A percentile compares a stretch with the other conserved stretches of the same genome.
phyloP scores from a whole-genome alignment of 2,113 vertebrate genomes.

The Trogon melanurus region DNA sequence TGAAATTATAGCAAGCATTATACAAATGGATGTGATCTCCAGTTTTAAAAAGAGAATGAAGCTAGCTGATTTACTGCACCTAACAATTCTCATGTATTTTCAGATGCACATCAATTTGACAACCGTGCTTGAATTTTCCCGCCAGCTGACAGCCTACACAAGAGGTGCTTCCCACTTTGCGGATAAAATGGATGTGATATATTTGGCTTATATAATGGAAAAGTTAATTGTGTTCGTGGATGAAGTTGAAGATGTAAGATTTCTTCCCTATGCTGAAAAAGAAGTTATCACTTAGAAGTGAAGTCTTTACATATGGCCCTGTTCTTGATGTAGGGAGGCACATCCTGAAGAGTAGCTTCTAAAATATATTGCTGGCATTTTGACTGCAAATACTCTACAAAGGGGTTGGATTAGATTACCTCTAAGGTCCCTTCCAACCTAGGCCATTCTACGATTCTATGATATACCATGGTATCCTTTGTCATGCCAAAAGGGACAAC shows the following conservation, averaged over 20 bases:
- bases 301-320: neutral
- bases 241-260: slow-evolving; percentile 82
- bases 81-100: slow-evolving; percentile 53
- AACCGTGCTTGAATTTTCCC: slow-evolving; percentile 83
- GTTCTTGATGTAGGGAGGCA: neutral
- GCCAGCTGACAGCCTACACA: slow-evolving; percentile 85
- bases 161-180: slow-evolving; percentile 83
- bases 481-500: neutral
- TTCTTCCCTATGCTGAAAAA: neutral
- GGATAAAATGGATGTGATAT: slow-evolving; percentile 91
- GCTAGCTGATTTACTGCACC: neutral
- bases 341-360: neutral
- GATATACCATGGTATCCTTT: neutral
- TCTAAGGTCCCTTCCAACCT: too few relatives aligned
- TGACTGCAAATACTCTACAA: neutral
- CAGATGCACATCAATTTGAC: slow-evolving; percentile 86
- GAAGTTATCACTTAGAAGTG: neutral
- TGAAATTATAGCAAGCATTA: neutral
- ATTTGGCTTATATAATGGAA: slow-evolving; percentile 89
- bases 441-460: too few relatives aligned
- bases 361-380: neutral
- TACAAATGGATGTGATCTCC: neutral
- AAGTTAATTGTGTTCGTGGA: slow-evolving; percentile 84
- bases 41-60: neutral
- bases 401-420: too few relatives aligned